Conservation (phyloP, 2,797 vertebrate species). For the Psittacula echo region DNA sequence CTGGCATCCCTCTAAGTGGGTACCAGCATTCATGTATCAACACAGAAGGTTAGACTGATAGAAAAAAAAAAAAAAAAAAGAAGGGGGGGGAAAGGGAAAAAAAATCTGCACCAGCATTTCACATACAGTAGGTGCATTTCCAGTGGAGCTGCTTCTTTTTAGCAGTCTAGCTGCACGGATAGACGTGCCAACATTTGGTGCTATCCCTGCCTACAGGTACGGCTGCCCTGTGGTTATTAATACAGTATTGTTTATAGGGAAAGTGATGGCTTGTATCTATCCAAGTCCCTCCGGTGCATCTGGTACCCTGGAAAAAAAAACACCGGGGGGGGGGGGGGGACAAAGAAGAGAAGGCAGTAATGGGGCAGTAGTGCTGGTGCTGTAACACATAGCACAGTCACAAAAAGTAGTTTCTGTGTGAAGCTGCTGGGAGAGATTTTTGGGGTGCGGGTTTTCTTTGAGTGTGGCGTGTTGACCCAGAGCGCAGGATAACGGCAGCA, state of each 20-base stretch:
- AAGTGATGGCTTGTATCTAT: conserved; percentile 63
- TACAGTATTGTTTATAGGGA: conserved; percentile 55
- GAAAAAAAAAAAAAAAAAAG: conserved; percentile 37
- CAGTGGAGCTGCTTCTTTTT: conserved; percentile 74
- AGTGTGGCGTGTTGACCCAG: not conserved
- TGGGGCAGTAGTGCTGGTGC: not conserved
- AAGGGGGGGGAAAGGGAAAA: not conserved
- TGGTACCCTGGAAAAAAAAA: conserved; percentile 16
- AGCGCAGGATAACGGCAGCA: not conserved
- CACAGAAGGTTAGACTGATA: conserved; percentile 92
- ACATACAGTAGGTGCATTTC: conserved; percentile 79
- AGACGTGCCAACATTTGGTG: conserved; percentile 73
- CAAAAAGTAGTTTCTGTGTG: conserved; percentile 47
- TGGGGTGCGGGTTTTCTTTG: not conserved
- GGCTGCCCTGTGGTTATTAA: conserved; percentile 67
- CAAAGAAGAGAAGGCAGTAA: conserved; percentile 17
- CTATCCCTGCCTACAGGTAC: conserved; percentile 70
- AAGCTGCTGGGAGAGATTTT: conserved; percentile 4
- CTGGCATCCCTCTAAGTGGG: conserved; percentile 99
- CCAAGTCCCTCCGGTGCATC: conserved; percentile 38
- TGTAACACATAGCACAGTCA: not conserved
- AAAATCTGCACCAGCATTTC: conserved; percentile 80
- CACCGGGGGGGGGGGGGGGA: not conserved
- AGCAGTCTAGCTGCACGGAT: conserved; percentile 72
- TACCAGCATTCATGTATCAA: conserved; percentile 97